Base-by-base conservation (phyloP, 92 coral and sea anemone genomes). In the Epizoanthus ramosus region DNA sequence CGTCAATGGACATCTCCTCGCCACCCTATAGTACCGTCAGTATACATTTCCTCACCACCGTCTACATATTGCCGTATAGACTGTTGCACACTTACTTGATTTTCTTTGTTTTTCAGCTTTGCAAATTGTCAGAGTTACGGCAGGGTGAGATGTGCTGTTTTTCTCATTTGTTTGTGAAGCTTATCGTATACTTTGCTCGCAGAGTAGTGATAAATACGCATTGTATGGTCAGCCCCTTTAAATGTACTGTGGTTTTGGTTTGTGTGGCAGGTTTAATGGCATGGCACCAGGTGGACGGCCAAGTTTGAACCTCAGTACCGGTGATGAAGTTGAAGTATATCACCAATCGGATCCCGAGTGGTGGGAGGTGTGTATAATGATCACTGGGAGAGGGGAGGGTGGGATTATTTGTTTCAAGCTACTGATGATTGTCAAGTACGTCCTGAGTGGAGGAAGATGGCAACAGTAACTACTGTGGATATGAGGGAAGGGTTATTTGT, bases 211-310 rank as follows among this genome's bases (percentile, higher is more conserved):
- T 22, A 19, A 41, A 71, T n/a, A 47, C 33, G 3, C 14, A 67
- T 33, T 67, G 17, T 67, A 24, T 67, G 14, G n/a, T 28, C 31
- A 28, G 31, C 31, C 31, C 31, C 31, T 28, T 28, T 28, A 28
- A 28, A 57, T 24, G 31, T 28, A 3, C 17, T 50, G 5, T n/a
- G 56, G 64, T 76, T 18, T 3, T 68, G 73, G 17, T 54, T 13
- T 37, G 63, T 63, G n/a, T 2, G 28, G 66, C 74, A 96, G 99
- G 56, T 96, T 96, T 86, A 92, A 91, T 67, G 99, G 99, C 18
- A 84, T 92, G 41, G 99, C 99, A 24, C 99, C 99, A 3, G 91
- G 98, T 61, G 94, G 96, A 28, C 92, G 94, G 15, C 84, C 92
- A 2, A 86, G 88, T 69, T 88, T 96, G 54, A 79, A 75, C 25